phyloP scores from a whole-genome alignment of 2,113 vertebrate genomes.

The Tautogolabrus adspersus region DNA sequence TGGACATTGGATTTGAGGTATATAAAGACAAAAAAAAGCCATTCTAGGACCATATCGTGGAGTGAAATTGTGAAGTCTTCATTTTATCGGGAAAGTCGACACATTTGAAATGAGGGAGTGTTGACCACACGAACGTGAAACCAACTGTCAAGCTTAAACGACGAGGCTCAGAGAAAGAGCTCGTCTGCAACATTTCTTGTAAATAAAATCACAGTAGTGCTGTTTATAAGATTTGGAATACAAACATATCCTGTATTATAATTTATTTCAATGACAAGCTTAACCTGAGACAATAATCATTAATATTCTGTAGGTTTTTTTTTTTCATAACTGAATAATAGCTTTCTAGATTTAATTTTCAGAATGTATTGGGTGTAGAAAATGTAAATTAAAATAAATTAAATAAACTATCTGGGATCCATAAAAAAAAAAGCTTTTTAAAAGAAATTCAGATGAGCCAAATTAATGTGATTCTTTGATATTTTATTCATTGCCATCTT shows the following conservation, averaged over 20 bases:
- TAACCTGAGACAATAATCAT: not conserved
- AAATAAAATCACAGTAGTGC: slow-evolving; percentile 41
- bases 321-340: slow-evolving; percentile 20
- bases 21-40: not conserved
- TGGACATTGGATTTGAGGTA: not conserved
- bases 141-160: not conserved
- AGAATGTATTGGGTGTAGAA: not conserved
- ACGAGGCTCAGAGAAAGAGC: not conserved
- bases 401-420: not conserved
- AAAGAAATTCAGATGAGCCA: slow-evolving; percentile 18
- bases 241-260: not conserved
- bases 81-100: not conserved
- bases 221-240: slow-evolving; percentile 11
- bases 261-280: slow-evolving; percentile 1
- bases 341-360: slow-evolving; percentile 1
- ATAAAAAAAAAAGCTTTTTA: slow-evolving; percentile 9
- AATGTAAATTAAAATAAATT: slow-evolving; percentile 5
- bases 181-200: slow-evolving; percentile 26
- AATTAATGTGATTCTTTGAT: slow-evolving; percentile 20
- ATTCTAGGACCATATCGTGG: not conserved
- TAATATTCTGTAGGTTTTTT: not conserved
- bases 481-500: slow-evolving; percentile 63
- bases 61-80: not conserved
- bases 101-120: not conserved
- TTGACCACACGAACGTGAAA: not conserved